A percentile compares a stretch with the other conserved stretches of the same genome.
These are phyloP conservation scores for Heliconius hortense DNA, from an alignment of 2,888 invertebrate species.

Conservation along the genomic window DNA sequence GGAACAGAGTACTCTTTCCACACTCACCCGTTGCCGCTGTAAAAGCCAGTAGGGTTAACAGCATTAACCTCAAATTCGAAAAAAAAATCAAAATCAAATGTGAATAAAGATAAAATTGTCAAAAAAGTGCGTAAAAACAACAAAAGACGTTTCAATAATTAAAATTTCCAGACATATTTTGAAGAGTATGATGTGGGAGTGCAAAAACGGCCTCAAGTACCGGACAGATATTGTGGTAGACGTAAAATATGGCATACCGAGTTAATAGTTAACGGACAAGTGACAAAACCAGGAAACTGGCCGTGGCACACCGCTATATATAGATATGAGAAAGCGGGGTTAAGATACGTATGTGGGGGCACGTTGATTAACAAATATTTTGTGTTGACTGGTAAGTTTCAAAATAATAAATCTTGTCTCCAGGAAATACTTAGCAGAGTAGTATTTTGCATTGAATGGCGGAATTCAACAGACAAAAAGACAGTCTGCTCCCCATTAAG, in stretches of 20 bases:
- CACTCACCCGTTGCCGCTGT: no score
- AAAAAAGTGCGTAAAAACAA: no score
- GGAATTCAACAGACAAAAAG: no score
- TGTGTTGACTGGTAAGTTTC: constrained; percentile 57
- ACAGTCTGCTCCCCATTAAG: no score
- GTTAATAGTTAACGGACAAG: constrained; percentile 58
- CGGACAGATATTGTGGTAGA: constrained; percentile 54
- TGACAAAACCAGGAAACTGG: constrained; percentile 66
- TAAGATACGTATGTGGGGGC: constrained; percentile 65
- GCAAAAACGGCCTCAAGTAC: constrained; percentile 43
- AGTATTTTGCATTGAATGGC: background rate
- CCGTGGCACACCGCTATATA: constrained; percentile 69
- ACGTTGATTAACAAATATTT: constrained; percentile 56
- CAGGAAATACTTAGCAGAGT: no score
- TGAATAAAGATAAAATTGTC: background rate
- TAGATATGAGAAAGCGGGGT: constrained; percentile 45
- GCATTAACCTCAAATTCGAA: no score
- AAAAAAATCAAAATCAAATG: background rate
- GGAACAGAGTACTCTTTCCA: no score
- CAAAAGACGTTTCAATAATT: background rate
- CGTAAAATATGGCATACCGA: constrained; percentile 55
- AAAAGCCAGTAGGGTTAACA: no score
- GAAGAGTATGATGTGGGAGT: constrained; percentile 47
- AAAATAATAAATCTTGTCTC: no score
- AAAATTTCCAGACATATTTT: constrained; percentile 33